Base-by-base conservation (phyloP, 2,113 vertebrate genomes). In the Lophura nycthemera region DNA sequence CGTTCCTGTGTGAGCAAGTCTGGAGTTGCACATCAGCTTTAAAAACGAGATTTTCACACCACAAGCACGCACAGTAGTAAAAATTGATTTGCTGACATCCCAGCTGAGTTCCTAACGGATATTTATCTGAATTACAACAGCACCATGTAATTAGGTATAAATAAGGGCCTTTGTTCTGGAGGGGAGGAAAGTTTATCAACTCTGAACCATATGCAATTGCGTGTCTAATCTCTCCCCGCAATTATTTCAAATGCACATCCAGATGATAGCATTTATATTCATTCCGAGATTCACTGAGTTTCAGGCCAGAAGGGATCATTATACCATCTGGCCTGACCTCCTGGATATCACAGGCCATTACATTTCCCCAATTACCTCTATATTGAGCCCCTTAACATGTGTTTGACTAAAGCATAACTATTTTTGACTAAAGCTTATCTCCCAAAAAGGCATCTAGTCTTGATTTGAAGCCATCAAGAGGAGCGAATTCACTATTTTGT, bases 321-420 rank as follows among this genome's bases (percentile, higher is more conserved):
- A 84, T 80, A 81, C 94, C 96, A 97, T 95, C 95, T 96, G 95
- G 96, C 48, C 94, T 95, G 93, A 97, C 94, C 94, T 95, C 80
- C 90, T 95, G 93, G 86, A 95, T 94, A 91, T 92, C 88, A 95
- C 90, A 91, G 92, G 82, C 93, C 94, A 96, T 95, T 97, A 81
- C 79, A 81, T 93, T 95, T 97, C 84, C 83, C 91, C 93, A 97
- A 86, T 95, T 96, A 93, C 79, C 79, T 94, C 83, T 95, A 67
- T 34, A 83, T 3, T 24, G 73, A 91, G 90, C 76, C 65, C 85
- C 71, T 38, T 86, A 95, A 95, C 93, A 92, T 89, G 92, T 93
- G 86, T 97, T 93, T 91, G 83, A 93, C 90, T 95, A 86, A 94
- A 95, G 77, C 70, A 84, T 52, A 90, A 86, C 88, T 95, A 92